These are phyloP conservation scores for Piaya cayana DNA, from an alignment of 2,113 vertebrate genomes.

Conservation along the genomic window DNA sequence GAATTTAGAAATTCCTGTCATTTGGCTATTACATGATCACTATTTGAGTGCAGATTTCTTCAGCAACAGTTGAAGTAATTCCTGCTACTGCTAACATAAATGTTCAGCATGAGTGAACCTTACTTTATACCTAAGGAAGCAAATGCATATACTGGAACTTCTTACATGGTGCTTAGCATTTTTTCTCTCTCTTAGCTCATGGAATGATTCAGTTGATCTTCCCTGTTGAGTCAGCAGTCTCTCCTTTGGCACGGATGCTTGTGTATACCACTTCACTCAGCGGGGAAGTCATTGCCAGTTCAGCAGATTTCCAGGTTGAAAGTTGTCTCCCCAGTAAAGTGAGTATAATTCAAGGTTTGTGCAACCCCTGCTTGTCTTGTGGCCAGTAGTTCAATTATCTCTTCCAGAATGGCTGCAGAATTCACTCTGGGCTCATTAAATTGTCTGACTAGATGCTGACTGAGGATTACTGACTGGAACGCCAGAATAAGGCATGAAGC, in stretches of 20 bases:
- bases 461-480: not conserved
- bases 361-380: not conserved
- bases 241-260: slow-evolving; percentile 81
- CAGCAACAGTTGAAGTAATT: not conserved
- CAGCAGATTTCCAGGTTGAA: slow-evolving; percentile 76
- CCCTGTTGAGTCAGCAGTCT: slow-evolving; percentile 39
- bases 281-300: slow-evolving; percentile 85
- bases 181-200: slow-evolving; percentile 21
- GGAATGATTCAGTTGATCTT: slow-evolving; percentile 74
- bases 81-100: not conserved
- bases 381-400: not conserved
- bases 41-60: not conserved
- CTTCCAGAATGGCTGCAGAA: not conserved
- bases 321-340: slow-evolving; percentile 87
- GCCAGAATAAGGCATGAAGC: not conserved
- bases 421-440: not conserved
- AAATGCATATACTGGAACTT: not conserved
- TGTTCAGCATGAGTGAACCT: not conserved
- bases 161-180: not conserved
- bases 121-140: not conserved
- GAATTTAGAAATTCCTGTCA: not conserved
- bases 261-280: slow-evolving; percentile 79
- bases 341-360: not conserved
- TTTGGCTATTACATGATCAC: not conserved
- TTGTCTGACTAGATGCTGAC: not conserved